Percentiles rank a stretch among this genome's conserved stretches.
Conservation (phyloP, 2,888 invertebrate genomes). For the Bimastos eiseni region DNA sequence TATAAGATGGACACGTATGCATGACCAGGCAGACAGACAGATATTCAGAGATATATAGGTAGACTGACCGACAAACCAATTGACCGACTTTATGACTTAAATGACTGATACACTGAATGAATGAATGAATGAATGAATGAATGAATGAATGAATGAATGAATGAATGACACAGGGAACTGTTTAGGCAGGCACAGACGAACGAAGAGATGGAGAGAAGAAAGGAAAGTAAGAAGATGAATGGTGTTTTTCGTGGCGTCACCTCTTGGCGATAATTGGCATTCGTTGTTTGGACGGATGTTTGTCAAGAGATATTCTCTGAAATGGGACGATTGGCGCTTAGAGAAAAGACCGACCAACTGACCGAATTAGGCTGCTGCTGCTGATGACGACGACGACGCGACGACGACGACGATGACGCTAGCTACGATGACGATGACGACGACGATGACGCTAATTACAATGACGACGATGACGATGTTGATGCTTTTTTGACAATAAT, state of each 20-base stretch:
- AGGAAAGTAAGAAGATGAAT: too few species aligned
- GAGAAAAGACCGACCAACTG: not conserved
- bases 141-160: not conserved
- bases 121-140: not conserved
- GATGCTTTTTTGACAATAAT: too few species aligned
- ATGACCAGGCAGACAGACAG: not conserved
- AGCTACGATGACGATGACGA: not conserved
- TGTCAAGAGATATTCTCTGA: too few species aligned
- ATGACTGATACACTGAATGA: too few species aligned
- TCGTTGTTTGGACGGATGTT: too few species aligned
- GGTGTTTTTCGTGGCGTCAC: too few species aligned
- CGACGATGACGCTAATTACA: slow-evolving; percentile 29
- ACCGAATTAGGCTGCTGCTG: too few species aligned
- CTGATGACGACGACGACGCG: too few species aligned
- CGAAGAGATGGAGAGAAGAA: too few species aligned
- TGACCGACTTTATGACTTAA: not conserved
- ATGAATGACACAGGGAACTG: not conserved
- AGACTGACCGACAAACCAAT: not conserved
- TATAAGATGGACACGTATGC: too few species aligned
- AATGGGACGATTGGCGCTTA: not conserved
- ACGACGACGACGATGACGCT: slow-evolving; percentile 16
- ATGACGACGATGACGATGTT: slow-evolving; percentile 29
- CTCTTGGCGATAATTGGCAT: too few species aligned
- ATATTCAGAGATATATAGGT: not conserved
- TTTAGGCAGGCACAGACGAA: too few species aligned